Percentiles rank a stretch among this genome's conserved stretches.
Conservation (phyloP, 2,113 vertebrate species). For the Antechinus flavipes region DNA sequence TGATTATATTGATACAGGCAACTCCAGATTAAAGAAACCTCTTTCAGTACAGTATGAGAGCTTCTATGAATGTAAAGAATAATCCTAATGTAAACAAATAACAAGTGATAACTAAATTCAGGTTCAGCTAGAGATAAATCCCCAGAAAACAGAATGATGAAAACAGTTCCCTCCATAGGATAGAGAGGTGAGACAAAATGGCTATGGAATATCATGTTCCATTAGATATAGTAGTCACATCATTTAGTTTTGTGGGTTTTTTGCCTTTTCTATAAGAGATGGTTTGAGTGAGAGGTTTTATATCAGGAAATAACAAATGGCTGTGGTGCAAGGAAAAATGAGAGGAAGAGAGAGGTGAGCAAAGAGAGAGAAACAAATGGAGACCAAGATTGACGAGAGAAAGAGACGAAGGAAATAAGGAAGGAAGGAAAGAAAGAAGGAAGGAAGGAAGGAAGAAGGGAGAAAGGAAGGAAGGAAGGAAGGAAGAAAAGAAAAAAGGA, state of each 20-base stretch:
- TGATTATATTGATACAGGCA: not conserved
- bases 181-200: not conserved
- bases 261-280: not conserved
- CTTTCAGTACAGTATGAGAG: not conserved
- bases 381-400: too few species aligned
- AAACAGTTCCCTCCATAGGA: not conserved
- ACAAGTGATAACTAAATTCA: not conserved
- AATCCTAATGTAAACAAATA: not conserved
- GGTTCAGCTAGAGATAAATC: not conserved
- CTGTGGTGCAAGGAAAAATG: not conserved
- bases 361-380: not conserved
- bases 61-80: not conserved
- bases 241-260: not conserved
- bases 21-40: not conserved
- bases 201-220: not conserved
- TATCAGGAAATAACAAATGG: not conserved
- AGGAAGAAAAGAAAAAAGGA: too few species aligned
- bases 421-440: not conserved
- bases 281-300: not conserved
- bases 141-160: not conserved
- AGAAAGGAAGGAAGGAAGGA: too few species aligned
- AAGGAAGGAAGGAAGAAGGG: too few species aligned
- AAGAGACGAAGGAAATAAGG: too few species aligned
- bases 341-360: not conserved
- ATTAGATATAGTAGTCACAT: not conserved